phyloP scores from a whole-genome alignment of 2,797 vertebrate genomes.

The Myoxocephalus aenaeus region DNA sequence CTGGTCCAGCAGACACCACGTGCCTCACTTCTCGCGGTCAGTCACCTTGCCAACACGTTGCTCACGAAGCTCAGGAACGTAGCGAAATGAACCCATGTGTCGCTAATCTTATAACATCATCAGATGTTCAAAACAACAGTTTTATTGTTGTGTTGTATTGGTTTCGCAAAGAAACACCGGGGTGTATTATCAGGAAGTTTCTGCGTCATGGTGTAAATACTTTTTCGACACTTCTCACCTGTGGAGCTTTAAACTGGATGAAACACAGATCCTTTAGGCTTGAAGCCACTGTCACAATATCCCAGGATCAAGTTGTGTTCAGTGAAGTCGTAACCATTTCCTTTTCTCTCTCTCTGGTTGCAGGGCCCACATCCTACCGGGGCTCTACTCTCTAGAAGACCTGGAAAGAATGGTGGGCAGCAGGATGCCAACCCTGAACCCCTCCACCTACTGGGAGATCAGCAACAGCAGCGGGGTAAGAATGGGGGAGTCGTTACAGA shows the following conservation, averaged over 20 bases:
- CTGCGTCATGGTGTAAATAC: neutral
- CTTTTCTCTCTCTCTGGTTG: conserved; percentile 14
- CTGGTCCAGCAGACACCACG: conserved; percentile 82
- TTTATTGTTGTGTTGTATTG: too few species aligned
- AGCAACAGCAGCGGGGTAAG: conserved; percentile 81
- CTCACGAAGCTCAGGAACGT: too few species aligned
- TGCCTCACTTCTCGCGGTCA: conserved; percentile 87
- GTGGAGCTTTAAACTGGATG: neutral
- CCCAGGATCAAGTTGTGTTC: neutral
- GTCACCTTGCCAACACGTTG: conserved; percentile 15
- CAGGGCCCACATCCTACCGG: conserved; percentile 90
- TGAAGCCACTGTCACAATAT: neutral
- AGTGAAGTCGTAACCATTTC: neutral
- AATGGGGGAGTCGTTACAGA: neutral
- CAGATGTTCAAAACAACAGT: too few species aligned
- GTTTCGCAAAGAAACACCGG: neutral
- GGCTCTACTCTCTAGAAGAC: conserved; percentile 86
- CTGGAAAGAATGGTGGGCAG: conserved; percentile 78
- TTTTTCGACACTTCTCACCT: neutral
- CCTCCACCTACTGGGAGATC: conserved; percentile 85
- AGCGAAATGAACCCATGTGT: neutral
- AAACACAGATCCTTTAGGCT: neutral
- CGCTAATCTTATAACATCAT: too few species aligned
- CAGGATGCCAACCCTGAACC: conserved; percentile 84
- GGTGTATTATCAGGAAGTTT: neutral